A percentile compares a stretch with the other conserved stretches of the same genome.
phyloP scores from a whole-genome alignment of 2,113 vertebrate genomes.

The Pseudolaguvia tuberculata region DNA sequence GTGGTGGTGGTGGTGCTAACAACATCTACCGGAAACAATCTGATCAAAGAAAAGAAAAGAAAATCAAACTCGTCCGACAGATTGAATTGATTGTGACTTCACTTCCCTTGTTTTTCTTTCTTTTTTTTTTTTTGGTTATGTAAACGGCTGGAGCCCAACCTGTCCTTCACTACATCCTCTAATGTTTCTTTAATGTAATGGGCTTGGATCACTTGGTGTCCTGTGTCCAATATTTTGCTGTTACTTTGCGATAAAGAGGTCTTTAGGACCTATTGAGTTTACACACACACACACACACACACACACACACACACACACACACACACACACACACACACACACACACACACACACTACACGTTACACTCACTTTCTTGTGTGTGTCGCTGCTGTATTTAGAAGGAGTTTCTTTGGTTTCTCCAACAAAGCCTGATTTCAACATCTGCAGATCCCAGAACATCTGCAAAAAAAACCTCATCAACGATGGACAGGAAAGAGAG shows the following conservation, averaged over 20 bases:
- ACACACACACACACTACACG: too few species aligned
- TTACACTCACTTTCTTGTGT: too few species aligned
- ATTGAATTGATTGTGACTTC: constrained; percentile 74
- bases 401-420: not conserved
- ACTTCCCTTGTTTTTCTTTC: constrained; percentile 44
- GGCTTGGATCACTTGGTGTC: constrained; percentile 76
- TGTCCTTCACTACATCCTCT: constrained; percentile 61
- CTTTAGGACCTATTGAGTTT: constrained; percentile 69
- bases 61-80: constrained; percentile 46
- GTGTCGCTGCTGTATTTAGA: too few species aligned
- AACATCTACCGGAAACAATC: not conserved
- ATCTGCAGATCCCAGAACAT: constrained; percentile 67
- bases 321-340: too few species aligned
- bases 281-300: constrained; percentile 18
- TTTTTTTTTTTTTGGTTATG: constrained; percentile 64
- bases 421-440: constrained; percentile 50
- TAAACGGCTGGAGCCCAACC: constrained; percentile 61
- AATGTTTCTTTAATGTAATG: constrained; percentile 78
- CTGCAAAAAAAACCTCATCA: constrained; percentile 47
- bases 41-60: constrained; percentile 39
- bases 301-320: too few species aligned
- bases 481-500: not conserved
- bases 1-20: too few species aligned
- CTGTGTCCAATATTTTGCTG: constrained; percentile 68
- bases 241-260: constrained; percentile 72